phyloP scores from a whole-genome alignment of 2,888 invertebrate genomes.

The Folsomia candida region DNA sequence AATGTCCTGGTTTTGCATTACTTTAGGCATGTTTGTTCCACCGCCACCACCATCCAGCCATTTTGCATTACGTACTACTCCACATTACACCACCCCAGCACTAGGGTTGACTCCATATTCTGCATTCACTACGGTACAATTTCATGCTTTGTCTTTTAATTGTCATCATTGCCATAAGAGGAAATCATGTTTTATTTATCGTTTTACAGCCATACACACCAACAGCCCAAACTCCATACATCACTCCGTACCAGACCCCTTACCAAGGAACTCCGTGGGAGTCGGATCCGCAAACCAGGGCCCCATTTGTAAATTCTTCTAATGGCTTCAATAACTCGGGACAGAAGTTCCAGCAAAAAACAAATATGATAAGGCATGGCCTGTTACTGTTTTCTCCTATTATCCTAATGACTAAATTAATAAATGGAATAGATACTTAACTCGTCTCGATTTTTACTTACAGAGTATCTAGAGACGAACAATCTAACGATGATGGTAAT shows the following conservation, averaged over 20 bases:
- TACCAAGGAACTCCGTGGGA: conserved; percentile 66
- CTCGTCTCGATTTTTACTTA: too few species aligned
- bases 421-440: too few species aligned
- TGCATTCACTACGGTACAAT: conserved; percentile 43
- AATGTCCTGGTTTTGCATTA: too few species aligned
- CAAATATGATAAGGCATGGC: too few species aligned
- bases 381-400: too few species aligned
- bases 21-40: not conserved
- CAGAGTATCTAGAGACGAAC: too few species aligned
- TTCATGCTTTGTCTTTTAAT: too few species aligned
- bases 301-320: conserved; percentile 60
- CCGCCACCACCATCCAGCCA: conserved; percentile 39
- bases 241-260: conserved; percentile 83
- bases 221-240: conserved; percentile 87
- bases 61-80: conserved; percentile 43
- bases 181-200: conserved; percentile 1
- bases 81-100: conserved; percentile 47
- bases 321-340: conserved; percentile 36
- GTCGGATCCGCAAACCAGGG: conserved; percentile 54
- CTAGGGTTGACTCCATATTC: conserved; percentile 50
- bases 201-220: conserved; percentile 72
- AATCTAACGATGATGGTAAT: not conserved
- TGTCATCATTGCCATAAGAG: too few species aligned
- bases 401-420: too few species aligned
- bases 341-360: conserved; percentile 10